These are phyloP conservation scores for Phenacoccus solenopsis DNA, from an alignment of 1,140 invertebrate species.

Conservation along the genomic window DNA sequence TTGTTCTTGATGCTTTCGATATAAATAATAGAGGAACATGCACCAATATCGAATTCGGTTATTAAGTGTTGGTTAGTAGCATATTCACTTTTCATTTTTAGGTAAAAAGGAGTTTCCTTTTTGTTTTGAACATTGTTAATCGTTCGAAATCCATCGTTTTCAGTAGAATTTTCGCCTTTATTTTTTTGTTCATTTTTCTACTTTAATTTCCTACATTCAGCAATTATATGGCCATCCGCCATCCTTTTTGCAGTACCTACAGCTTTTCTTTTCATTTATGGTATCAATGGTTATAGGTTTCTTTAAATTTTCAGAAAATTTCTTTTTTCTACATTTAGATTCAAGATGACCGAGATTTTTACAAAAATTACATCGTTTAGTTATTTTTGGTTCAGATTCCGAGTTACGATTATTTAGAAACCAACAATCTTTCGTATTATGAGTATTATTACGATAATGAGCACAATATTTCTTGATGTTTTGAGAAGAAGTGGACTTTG, in stretches of 20 bases:
- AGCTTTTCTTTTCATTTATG: neutral
- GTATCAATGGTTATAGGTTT: too few species aligned
- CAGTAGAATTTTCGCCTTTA: neutral
- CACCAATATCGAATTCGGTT: neutral
- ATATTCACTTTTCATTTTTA: neutral
- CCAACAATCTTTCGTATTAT: neutral
- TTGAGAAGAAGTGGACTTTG: too few species aligned
- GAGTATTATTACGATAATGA: too few species aligned
- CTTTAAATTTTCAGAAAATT: neutral
- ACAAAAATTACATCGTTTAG: neutral
- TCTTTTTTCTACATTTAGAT: too few species aligned
- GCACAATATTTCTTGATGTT: too few species aligned
- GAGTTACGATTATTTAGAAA: neutral
- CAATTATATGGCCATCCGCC: neutral
- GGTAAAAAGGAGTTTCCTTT: neutral
- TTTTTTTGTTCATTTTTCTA: neutral
- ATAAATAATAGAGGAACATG: neutral
- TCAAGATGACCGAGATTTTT: neutral
- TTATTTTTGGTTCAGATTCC: neutral
- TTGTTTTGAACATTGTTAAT: neutral
- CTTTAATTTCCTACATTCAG: slow-evolving; percentile 9
- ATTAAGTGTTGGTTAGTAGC: neutral
- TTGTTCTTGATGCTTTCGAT: too few species aligned
- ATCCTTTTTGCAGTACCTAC: neutral
- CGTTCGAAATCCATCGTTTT: neutral